A percentile compares a stretch with the other conserved stretches of the same genome.
Conservation (phyloP, 2,888 invertebrate species). For the Nomada ruficornis region DNA sequence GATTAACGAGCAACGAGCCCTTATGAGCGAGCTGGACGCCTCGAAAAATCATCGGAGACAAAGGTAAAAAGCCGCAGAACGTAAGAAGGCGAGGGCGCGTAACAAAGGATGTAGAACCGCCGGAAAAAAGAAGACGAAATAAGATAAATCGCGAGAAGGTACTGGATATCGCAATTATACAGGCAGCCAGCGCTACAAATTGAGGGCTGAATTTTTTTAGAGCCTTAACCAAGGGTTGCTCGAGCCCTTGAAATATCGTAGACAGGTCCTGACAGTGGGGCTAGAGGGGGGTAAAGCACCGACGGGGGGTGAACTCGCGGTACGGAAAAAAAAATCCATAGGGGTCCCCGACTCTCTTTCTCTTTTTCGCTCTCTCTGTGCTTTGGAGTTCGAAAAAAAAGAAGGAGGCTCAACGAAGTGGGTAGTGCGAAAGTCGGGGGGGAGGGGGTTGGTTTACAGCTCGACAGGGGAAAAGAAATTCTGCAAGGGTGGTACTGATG, state of each 20-base stretch:
- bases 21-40: slow-evolving; percentile 62
- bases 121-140: slow-evolving; percentile 41
- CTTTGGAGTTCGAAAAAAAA: slow-evolving; percentile 55
- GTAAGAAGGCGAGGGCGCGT: slow-evolving; percentile 9
- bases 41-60: slow-evolving; percentile 64
- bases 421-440: slow-evolving; percentile 63
- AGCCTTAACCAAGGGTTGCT: slow-evolving; percentile 68
- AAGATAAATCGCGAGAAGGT: slow-evolving; percentile 69
- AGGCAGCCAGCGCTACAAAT: slow-evolving; percentile 78
- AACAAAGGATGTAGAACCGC: slow-evolving; percentile 8
- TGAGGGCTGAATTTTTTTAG: slow-evolving; percentile 80
- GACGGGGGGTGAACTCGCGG: slow-evolving; percentile 68
- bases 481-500: slow-evolving; percentile 73
- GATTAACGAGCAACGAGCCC: slow-evolving; percentile 68
- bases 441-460: slow-evolving; percentile 46
- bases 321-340: slow-evolving; percentile 82
- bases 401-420: slow-evolving; percentile 60
- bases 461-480: slow-evolving; percentile 57
- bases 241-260: slow-evolving; percentile 72
- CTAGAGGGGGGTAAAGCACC: slow-evolving; percentile 43
- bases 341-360: slow-evolving; percentile 74
- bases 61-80: slow-evolving; percentile 41
- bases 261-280: slow-evolving; percentile 57
- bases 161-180: slow-evolving; percentile 82
- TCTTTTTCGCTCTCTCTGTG: slow-evolving; percentile 50